These are phyloP conservation scores for Poecilobothrus nobilitatus DNA, from an alignment of 2,888 invertebrate species.

Conservation along the genomic window DNA sequence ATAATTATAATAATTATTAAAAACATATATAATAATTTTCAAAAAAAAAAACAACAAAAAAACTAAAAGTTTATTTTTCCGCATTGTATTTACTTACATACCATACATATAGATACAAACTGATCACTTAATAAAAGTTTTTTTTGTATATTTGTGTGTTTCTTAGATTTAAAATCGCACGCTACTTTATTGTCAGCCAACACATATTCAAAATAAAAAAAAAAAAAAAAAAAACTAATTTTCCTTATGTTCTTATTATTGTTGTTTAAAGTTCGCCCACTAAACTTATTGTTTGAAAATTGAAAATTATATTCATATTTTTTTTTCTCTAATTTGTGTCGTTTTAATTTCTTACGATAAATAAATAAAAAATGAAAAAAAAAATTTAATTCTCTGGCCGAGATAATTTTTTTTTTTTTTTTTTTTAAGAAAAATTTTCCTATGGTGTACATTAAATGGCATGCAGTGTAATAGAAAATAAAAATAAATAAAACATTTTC, in stretches of 20 bases:
- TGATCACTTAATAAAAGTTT: no score
- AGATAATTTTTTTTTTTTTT: background rate
- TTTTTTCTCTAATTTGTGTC: no score
- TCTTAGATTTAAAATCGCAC: background rate
- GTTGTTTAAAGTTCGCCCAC: background rate
- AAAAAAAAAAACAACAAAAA: no score
- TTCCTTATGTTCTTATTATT: background rate
- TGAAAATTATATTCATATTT: background rate
- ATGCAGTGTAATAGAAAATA: no score
- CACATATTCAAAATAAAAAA: background rate
- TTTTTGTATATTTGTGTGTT: no score
- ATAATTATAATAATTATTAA: no score
- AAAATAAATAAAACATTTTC: background rate
- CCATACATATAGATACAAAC: no score
- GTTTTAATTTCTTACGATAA: no score
- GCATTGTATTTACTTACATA: no score
- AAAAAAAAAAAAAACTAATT: background rate
- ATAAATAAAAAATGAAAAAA: no score
- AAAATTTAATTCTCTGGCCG: background rate
- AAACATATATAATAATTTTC: no score
- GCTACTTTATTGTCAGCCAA: background rate
- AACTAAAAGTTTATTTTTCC: no score
- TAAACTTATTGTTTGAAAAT: constrained; percentile 4
- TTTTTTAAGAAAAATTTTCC: background rate
- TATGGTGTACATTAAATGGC: background rate